Evolutionary conservation across 2,113 vertebrate species (phyloP), one percentile per base, ranked within the genome.

Genomic region (Takifugu flavidus): DNA sequence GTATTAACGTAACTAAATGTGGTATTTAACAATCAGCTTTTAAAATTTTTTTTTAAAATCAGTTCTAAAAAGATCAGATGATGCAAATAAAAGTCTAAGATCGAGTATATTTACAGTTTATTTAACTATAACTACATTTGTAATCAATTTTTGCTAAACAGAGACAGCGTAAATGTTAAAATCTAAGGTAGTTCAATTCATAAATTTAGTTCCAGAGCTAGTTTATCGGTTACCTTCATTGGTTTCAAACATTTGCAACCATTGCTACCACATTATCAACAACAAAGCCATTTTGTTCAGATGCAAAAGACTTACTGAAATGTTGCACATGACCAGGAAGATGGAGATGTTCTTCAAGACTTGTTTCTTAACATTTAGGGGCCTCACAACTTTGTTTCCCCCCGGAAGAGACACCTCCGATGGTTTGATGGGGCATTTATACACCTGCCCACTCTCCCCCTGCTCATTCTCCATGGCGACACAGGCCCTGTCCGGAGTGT

Each of bases 321-420:
- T 80, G 69, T 93, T 93, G 78, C 89, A 90, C 72, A 99, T 92
- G 70, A 98, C 93, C 60, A 98, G 75, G 79, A 99, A 98, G 3
- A 94, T 91, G 0, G 93, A 83, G 0, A 98, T 91, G 58, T 98
- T 99, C 86, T 94, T 95, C 56, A 98, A 85, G 69, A 95, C 75
- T 66, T 88, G 91, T 31, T 93, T 92, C 85, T 91, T 93, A 62
- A 75, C 71, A 45, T 85, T 87, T 14, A 81, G 71, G 13, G 58
- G 82, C 8, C 83, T 75, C 0, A 13, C 70, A 1, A 71, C 62
- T 26, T 72, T 67, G 6, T 54, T 70, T 42, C 53, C 79, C 1
- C 62, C 50, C 13, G 84, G 62, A 14, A 78, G 79, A 2, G 69
- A 74, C 49, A 63, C 88, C 61, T 89, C 90, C 1, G 69, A 84